These are phyloP conservation scores for Pimpla rufipes DNA, from an alignment of 2,888 invertebrate species.

Conservation along the genomic window DNA sequence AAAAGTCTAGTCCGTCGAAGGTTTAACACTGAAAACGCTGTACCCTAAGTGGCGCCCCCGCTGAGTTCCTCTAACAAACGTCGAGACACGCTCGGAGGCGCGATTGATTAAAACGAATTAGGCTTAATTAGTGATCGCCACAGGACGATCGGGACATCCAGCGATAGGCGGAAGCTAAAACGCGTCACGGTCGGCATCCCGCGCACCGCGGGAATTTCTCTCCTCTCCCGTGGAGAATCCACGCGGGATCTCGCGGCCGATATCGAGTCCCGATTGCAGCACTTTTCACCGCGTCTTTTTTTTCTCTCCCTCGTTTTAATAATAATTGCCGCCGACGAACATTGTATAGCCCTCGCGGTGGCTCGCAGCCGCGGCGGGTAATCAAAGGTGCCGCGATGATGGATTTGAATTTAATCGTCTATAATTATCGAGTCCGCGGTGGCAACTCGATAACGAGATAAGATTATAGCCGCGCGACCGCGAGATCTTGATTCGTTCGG, in stretches of 20 bases:
- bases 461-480: conserved; percentile 21
- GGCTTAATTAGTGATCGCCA: conserved; percentile 79
- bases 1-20: not conserved
- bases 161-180: conserved; percentile 54
- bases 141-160: conserved; percentile 49
- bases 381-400: conserved; percentile 57
- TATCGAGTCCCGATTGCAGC: conserved; percentile 18
- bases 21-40: not conserved
- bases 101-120: conserved; percentile 81
- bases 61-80: not conserved
- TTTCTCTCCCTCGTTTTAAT: not conserved
- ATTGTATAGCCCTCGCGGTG: not conserved
- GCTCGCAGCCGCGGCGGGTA: not conserved
- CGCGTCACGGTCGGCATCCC: conserved; percentile 40
- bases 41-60: not conserved
- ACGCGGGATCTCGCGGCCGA: conserved; percentile 25
- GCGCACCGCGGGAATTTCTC: conserved; percentile 42
- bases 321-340: conserved; percentile 13
- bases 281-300: conserved; percentile 14
- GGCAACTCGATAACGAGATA: conserved; percentile 55
- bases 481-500: conserved; percentile 17
- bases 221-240: conserved; percentile 47
- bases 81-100: conserved; percentile 40
- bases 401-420: conserved; percentile 56
- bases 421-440: conserved; percentile 42